These are phyloP conservation scores for Euplexia lucipara DNA, from an alignment of 2,888 invertebrate genomes.

Conservation along the genomic window DNA sequence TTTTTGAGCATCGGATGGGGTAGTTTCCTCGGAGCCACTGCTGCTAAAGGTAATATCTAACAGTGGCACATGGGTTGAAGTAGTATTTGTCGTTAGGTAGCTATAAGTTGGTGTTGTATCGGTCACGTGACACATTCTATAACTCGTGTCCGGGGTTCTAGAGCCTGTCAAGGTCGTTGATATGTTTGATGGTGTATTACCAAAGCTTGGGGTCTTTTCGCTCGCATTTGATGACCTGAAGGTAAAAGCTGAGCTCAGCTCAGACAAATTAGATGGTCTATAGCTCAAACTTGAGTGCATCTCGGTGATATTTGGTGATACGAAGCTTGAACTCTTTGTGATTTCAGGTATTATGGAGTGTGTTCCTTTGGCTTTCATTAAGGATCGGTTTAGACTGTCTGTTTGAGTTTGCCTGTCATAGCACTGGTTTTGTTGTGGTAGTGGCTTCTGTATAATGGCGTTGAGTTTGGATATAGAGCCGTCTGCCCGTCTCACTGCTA, in stretches of 20 bases:
- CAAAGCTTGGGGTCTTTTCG: neutral
- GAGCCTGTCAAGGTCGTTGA: too few species aligned
- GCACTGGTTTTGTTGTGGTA: constrained; percentile 5
- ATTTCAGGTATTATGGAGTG: neutral
- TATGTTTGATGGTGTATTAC: neutral
- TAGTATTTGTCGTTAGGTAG: neutral
- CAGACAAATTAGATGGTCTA: neutral
- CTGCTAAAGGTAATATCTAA: constrained; percentile 8
- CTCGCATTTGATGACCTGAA: constrained; percentile 8
- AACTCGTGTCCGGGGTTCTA: too few species aligned
- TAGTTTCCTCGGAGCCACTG: constrained; percentile 34
- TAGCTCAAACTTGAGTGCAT: neutral
- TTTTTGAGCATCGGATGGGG: constrained; percentile 27
- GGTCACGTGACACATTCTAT: neutral
- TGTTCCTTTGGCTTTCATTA: neutral
- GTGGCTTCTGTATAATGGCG: constrained; percentile 74
- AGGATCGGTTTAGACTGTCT: neutral
- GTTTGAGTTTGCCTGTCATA: constrained; percentile 18
- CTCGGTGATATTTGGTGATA: constrained; percentile 7
- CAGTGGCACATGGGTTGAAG: neutral
- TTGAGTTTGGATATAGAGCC: constrained; percentile 78
- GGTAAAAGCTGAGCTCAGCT: constrained; percentile 4
- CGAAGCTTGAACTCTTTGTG: neutral
- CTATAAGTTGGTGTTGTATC: neutral
- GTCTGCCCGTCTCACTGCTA: constrained; percentile 72